Evolutionary conservation across 2,888 invertebrate genomes (phyloP).

Genomic region (Abscondita cerata): DNA sequence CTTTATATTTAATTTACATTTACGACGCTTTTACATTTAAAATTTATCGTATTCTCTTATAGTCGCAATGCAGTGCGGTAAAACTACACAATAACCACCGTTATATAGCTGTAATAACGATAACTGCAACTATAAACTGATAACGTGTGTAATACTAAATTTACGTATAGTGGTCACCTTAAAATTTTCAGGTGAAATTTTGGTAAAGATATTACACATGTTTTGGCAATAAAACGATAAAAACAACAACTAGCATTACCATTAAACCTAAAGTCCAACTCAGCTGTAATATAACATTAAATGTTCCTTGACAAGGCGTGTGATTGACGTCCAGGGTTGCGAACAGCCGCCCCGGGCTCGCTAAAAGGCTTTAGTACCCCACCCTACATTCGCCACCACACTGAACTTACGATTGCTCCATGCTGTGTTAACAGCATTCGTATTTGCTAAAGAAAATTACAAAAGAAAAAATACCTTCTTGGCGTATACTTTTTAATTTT

Average conservation of each 20-base stretch:
- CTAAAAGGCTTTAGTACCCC: slow-evolving; percentile 38
- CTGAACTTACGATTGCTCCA: slow-evolving; percentile 38
- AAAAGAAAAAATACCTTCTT: slow-evolving; percentile 1
- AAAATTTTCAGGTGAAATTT: not conserved
- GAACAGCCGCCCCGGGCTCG: slow-evolving; percentile 36
- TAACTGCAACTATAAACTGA: slow-evolving; percentile 19
- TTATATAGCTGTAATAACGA: slow-evolving; percentile 21
- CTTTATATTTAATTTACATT: slow-evolving; percentile 44
- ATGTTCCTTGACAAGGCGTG: slow-evolving; percentile 35
- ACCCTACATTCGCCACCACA: slow-evolving; percentile 30
- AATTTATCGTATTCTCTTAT: slow-evolving; percentile 38
- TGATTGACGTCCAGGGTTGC: slow-evolving; percentile 37
- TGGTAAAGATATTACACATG: slow-evolving; percentile 32
- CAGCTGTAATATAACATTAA: slow-evolving; percentile 36
- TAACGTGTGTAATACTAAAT: slow-evolving; percentile 16
- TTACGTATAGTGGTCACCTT: not conserved
- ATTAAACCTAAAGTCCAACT: slow-evolving; percentile 38
- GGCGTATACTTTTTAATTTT: slow-evolving; percentile 5
- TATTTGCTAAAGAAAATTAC: slow-evolving; percentile 21
- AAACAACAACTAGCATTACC: slow-evolving; percentile 45
- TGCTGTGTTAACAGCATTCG: slow-evolving; percentile 35
- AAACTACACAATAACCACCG: slow-evolving; percentile 20
- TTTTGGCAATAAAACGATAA: slow-evolving; percentile 42
- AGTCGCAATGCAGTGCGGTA: slow-evolving; percentile 38
- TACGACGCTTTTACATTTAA: slow-evolving; percentile 34